These are phyloP conservation scores for Busseola fusca DNA, from an alignment of 2,888 invertebrate species.

Conservation along the genomic window DNA sequence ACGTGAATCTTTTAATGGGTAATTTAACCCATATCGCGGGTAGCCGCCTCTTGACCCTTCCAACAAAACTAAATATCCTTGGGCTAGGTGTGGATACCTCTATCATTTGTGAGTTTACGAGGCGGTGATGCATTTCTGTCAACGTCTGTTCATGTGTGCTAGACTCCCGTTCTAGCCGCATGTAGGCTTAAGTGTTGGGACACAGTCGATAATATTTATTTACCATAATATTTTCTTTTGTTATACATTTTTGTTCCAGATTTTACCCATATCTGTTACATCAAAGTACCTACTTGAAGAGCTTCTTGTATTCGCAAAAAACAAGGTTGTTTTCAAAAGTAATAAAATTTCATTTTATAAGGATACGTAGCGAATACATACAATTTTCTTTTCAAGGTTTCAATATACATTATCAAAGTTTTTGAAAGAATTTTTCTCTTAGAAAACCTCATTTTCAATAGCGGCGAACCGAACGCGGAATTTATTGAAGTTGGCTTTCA, in stretches of 20 bases:
- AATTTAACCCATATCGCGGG: background rate
- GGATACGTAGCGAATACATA: conserved; percentile 33
- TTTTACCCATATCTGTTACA: conserved; percentile 25
- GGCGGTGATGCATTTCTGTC: conserved; percentile 65
- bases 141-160: conserved; percentile 48
- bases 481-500: conserved; percentile 60
- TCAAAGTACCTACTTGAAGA: conserved; percentile 2
- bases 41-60: background rate
- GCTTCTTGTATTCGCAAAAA: conserved; percentile 13
- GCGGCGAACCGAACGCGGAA: conserved; percentile 48
- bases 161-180: conserved; percentile 47
- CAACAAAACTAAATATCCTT: conserved; percentile 3
- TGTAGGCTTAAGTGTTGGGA: conserved; percentile 49
- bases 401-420: conserved; percentile 22
- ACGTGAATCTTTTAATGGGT: background rate
- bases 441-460: conserved; percentile 55
- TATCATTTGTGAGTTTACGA: conserved; percentile 47
- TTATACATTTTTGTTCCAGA: background rate
- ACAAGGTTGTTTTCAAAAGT: conserved; percentile 20
- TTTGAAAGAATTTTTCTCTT: conserved; percentile 38
- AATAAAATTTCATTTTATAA: conserved; percentile 16
- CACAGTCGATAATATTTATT: conserved; percentile 41
- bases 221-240: background rate
- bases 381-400: conserved; percentile 34
- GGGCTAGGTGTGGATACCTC: background rate